Conservation (phyloP, 2,888 invertebrate genomes). For the Lithophane leautieri region DNA sequence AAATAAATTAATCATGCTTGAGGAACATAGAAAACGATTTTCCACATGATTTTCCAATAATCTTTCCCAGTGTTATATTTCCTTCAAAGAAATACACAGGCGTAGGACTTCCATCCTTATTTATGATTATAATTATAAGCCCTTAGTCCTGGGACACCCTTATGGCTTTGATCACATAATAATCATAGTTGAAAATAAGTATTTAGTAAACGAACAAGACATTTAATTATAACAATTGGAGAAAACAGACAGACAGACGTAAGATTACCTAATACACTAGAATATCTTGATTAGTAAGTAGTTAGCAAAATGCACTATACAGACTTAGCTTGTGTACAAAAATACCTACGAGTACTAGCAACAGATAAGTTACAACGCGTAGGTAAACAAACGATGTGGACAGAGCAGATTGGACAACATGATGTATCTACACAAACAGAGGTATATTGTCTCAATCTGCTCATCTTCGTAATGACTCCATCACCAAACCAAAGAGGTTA, state of each 20-base stretch:
- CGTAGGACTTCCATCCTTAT: neutral
- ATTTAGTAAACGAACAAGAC: neutral
- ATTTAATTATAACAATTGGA: neutral
- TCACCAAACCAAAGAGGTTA: neutral
- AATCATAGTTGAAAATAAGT: neutral
- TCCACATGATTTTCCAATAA: neutral
- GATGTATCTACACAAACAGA: neutral
- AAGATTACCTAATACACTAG: neutral
- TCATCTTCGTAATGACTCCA: constrained; percentile 36
- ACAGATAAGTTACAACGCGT: constrained; percentile 12
- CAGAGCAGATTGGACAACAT: constrained; percentile 34
- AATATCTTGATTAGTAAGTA: constrained; percentile 14
- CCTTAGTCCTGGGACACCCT: neutral
- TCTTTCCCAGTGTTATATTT: neutral
- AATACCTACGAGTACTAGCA: neutral
- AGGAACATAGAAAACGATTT: neutral
- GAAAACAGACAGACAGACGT: neutral
- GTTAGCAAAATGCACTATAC: neutral
- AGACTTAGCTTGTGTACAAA: neutral
- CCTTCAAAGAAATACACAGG: neutral
- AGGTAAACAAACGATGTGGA: constrained; percentile 38
- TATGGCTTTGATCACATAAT: too few relatives aligned
- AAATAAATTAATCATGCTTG: neutral
- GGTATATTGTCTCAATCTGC: constrained; percentile 27
- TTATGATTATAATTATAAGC: neutral